Conservation (phyloP, 2,888 invertebrate genomes). For the Physocephala rufipes region DNA sequence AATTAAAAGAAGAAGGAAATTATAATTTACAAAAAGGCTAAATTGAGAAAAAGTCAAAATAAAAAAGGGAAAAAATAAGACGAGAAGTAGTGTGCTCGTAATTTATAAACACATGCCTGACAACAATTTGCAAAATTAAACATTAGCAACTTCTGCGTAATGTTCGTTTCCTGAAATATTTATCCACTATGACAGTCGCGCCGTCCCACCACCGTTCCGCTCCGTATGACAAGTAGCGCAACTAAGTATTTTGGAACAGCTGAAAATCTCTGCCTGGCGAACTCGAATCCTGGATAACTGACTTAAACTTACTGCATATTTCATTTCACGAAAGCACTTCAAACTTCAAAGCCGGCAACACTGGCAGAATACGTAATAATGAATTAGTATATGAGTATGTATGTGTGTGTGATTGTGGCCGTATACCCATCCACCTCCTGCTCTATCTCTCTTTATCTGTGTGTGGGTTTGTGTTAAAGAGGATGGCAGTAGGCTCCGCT, state of each 20-base stretch:
- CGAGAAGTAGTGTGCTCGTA: background rate
- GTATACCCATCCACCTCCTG: background rate
- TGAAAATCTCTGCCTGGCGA: constrained; percentile 29
- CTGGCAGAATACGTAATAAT: constrained; percentile 61
- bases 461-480: constrained; percentile 6
- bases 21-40: background rate
- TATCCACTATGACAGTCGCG: background rate
- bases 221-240: too few species aligned
- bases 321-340: constrained; percentile 33
- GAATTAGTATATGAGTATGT: constrained; percentile 54
- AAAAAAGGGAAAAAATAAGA: background rate
- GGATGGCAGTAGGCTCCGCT: background rate
- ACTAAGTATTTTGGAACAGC: constrained; percentile 7
- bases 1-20: background rate
- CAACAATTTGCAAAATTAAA: constrained; percentile 19
- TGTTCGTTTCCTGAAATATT: background rate
- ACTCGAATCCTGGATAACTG: constrained; percentile 14
- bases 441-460: constrained; percentile 21
- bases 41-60: background rate
- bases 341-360: constrained; percentile 48
- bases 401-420: constrained; percentile 18
- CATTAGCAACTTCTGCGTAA: constrained; percentile 9
- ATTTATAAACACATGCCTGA: background rate
- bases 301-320: constrained; percentile 26
- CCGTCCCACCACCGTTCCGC: background rate